These are phyloP conservation scores for Sternarchorhynchus goeldii DNA, from an alignment of 2,797 vertebrate species.

Conservation along the genomic window DNA sequence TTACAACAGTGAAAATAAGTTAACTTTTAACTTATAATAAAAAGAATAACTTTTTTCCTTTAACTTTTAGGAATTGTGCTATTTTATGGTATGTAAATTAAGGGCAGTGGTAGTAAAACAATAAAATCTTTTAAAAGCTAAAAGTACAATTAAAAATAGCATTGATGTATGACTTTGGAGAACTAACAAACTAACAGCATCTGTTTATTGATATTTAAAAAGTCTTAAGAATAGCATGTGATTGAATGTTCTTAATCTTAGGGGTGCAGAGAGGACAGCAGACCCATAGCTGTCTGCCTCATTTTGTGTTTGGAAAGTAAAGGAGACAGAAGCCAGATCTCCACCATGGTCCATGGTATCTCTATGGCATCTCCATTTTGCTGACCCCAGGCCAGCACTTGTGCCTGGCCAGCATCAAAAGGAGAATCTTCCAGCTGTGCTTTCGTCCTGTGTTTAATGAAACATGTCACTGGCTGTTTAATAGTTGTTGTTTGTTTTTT, in stretches of 20 bases:
- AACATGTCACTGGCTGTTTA: slow-evolving; percentile 18
- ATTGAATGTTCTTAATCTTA: background rate
- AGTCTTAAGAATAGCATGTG: background rate
- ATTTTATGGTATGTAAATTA: no score
- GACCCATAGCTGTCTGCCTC: background rate
- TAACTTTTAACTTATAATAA: no score
- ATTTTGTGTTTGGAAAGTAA: slow-evolving; percentile 4
- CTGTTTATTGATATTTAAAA: background rate
- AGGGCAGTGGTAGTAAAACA: no score
- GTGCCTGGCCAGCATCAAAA: slow-evolving; percentile 4
- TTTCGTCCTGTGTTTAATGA: slow-evolving; percentile 21
- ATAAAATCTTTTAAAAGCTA: no score
- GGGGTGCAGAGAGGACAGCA: background rate
- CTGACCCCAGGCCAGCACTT: background rate
- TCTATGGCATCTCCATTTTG: background rate
- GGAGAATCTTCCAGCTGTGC: slow-evolving; percentile 18
- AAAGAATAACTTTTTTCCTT: no score
- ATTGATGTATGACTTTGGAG: no score
- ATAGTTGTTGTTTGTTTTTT: slow-evolving; percentile 23
- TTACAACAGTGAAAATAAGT: no score
- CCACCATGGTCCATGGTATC: background rate
- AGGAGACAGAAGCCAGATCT: background rate
- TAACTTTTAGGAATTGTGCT: no score
- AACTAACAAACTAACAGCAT: no score
- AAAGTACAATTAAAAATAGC: no score